phyloP scores from a whole-genome alignment of 2,888 invertebrate species.

The Drosophila rellima region DNA sequence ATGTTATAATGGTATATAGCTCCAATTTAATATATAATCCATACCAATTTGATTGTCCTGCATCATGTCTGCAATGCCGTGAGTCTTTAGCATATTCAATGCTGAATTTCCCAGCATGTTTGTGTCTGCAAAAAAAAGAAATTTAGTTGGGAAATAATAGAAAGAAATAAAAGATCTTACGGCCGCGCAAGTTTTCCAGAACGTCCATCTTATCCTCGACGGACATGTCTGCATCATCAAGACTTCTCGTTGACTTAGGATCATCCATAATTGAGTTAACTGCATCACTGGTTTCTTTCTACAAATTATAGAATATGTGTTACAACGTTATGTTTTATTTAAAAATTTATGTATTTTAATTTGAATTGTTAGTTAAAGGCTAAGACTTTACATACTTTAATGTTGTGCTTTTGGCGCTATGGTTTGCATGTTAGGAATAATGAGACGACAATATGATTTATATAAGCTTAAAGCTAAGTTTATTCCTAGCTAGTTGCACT shows the following conservation, averaged over 20 bases:
- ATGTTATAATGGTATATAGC: too few species aligned
- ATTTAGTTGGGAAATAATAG: neutral
- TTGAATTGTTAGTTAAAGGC: too few species aligned
- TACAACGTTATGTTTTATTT: too few species aligned
- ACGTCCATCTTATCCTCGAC: slow-evolving; percentile 76
- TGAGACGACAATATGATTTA: neutral
- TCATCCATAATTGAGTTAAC: slow-evolving; percentile 85
- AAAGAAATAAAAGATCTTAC: slow-evolving; percentile 33
- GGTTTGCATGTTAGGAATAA: slow-evolving; percentile 27
- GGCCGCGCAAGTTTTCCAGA: slow-evolving; percentile 65
- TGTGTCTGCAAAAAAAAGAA: slow-evolving; percentile 59
- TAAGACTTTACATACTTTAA: slow-evolving; percentile 63
- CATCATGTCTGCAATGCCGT: slow-evolving; percentile 93
- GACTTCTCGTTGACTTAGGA: slow-evolving; percentile 35
- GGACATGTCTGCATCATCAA: slow-evolving; percentile 70
- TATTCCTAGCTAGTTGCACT: neutral
- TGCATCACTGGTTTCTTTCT: slow-evolving; percentile 85
- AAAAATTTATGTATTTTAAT: too few species aligned
- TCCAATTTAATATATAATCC: neutral
- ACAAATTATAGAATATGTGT: too few species aligned
- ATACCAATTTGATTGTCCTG: slow-evolving; percentile 88
- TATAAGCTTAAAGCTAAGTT: neutral
- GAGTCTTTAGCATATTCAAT: slow-evolving; percentile 91
- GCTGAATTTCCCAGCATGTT: slow-evolving; percentile 80
- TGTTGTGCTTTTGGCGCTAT: slow-evolving; percentile 39